Conservation (phyloP, 2,797 vertebrate species). For the Anabacerthia variegaticeps region DNA sequence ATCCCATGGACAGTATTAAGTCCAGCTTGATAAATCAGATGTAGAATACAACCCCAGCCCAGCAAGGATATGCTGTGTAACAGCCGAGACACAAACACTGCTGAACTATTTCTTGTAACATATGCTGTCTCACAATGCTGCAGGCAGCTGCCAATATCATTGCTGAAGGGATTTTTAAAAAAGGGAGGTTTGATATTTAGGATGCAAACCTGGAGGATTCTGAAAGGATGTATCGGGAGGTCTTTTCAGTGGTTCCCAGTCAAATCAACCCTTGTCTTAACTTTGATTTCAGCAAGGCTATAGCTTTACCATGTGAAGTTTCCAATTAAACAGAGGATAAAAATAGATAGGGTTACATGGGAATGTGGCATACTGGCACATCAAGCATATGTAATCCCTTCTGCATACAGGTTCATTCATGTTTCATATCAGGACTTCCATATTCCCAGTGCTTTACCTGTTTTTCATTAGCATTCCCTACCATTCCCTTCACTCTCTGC, state of each 20-base stretch:
- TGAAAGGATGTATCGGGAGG: neutral
- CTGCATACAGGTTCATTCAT: neutral
- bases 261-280: neutral
- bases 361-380: neutral
- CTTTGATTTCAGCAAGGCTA: neutral
- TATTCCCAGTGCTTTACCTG: neutral
- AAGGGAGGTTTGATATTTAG: neutral
- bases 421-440: neutral
- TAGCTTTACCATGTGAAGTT: neutral
- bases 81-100: neutral
- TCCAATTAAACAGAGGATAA: neutral
- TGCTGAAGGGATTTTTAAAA: neutral
- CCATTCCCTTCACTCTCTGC: neutral
- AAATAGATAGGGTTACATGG: neutral
- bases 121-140: neutral
- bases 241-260: neutral
- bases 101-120: neutral
- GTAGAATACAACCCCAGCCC: neutral
- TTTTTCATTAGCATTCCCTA: neutral
- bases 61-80: neutral
- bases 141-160: neutral
- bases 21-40: neutral
- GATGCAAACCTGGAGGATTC: neutral
- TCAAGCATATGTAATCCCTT: neutral
- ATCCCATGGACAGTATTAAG: rapidly evolving